phyloP scores from a whole-genome alignment of 1,140 invertebrate species.

The Stegodyphus mimosarum region DNA sequence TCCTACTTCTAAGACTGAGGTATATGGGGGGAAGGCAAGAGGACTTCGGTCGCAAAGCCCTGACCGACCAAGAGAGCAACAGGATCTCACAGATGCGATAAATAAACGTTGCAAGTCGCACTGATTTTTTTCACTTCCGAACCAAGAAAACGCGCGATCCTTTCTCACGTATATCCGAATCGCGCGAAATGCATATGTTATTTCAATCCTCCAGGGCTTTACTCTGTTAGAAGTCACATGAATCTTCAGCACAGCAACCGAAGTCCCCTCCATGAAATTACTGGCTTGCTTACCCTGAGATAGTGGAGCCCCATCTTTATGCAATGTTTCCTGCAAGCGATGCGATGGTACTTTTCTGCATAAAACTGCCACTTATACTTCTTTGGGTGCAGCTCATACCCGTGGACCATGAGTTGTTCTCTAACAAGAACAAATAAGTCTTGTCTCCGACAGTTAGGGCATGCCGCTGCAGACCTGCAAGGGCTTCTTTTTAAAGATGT shows the following conservation, averaged over 20 bases:
- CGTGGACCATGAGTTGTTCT: background rate
- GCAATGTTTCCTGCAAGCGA: constrained; percentile 48
- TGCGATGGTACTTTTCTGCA: constrained; percentile 23
- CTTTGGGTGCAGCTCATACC: constrained; percentile 13
- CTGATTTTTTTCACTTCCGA: too few species aligned
- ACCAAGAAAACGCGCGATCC: background rate
- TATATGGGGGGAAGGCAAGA: constrained; percentile 39
- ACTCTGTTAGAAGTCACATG: too few species aligned
- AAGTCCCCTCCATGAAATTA: constrained; percentile 39
- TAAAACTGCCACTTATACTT: constrained; percentile 42
- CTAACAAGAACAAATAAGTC: too few species aligned
- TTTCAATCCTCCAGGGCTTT: too few species aligned
- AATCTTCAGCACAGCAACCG: background rate
- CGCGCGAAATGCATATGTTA: background rate
- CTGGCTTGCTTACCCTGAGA: constrained; percentile 58
- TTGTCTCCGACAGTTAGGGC: background rate
- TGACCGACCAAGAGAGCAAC: background rate
- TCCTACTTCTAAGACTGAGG: constrained; percentile 56
- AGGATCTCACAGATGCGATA: background rate
- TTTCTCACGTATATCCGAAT: background rate
- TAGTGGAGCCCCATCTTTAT: constrained; percentile 46
- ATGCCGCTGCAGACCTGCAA: constrained; percentile 26
- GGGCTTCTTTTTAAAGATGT: constrained; percentile 48
- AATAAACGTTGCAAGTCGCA: too few species aligned
- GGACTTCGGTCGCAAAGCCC: constrained; percentile 14